phyloP scores from a whole-genome alignment of 2,113 vertebrate genomes.

The Tetrao urogallus region DNA sequence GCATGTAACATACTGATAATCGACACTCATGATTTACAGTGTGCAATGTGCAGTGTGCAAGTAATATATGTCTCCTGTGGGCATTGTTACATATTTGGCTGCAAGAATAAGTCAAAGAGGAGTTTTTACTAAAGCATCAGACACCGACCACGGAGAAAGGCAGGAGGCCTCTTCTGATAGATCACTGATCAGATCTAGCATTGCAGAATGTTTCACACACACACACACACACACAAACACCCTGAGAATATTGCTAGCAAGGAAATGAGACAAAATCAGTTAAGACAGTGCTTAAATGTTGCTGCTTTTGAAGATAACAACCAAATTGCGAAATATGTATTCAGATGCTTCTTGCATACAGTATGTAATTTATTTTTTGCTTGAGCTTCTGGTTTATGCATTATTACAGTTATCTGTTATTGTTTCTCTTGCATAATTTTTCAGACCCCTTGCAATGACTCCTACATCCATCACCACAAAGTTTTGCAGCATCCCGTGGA shows the following conservation, averaged over 20 bases:
- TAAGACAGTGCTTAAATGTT: neutral
- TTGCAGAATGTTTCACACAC: neutral
- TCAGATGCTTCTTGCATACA: neutral
- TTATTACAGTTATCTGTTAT: neutral
- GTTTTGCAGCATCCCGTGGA: neutral
- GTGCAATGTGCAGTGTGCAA: neutral
- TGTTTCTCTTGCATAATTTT: slow-evolving; percentile 32
- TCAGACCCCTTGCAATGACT: neutral
- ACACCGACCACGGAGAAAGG: neutral
- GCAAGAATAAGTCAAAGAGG: neutral
- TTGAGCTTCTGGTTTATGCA: neutral
- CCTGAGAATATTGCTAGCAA: neutral
- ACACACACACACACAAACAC: neutral
- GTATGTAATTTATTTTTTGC: neutral
- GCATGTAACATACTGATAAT: neutral
- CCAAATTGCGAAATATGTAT: neutral
- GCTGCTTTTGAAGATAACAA: neutral
- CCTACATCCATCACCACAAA: slow-evolving; percentile 10
- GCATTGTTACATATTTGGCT: neutral
- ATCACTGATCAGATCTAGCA: neutral
- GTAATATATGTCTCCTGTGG: neutral
- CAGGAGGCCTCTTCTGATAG: neutral
- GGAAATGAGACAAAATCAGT: neutral
- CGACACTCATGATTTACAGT: neutral
- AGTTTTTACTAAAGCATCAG: neutral